Evolutionary conservation across 2,797 vertebrate species (phyloP).

Genomic region (Sebastes vulpes): DNA sequence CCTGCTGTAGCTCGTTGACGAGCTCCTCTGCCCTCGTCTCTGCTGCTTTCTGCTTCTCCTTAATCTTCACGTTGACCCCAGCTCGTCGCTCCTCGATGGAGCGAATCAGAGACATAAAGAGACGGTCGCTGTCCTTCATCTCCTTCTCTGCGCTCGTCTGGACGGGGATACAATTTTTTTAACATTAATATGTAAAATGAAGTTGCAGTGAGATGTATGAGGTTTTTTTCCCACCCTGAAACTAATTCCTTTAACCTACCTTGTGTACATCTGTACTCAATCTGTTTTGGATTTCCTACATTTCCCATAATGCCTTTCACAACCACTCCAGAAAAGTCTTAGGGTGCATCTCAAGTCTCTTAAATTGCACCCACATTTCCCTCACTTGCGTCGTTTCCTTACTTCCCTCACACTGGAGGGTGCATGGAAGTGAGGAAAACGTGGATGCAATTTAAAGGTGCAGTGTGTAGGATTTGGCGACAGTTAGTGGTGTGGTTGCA

Average conservation of each 20-base stretch:
- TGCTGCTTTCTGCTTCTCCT: conserved; percentile 44
- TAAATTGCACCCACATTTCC: too few relatives aligned
- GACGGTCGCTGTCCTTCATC: conserved; percentile 40
- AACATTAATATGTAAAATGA: neutral
- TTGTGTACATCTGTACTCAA: neutral
- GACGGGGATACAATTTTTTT: too few relatives aligned
- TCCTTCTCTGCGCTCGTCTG: conserved; percentile 48
- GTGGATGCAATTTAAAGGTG: too few relatives aligned
- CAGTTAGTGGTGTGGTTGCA: too few relatives aligned
- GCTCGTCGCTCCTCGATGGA: conserved; percentile 40
- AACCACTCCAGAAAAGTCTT: neutral
- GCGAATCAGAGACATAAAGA: conserved; percentile 57
- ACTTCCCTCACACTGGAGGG: too few relatives aligned
- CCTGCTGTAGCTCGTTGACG: conserved; percentile 58
- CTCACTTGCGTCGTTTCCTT: fast-evolving
- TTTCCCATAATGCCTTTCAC: neutral
- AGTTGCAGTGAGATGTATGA: too few relatives aligned
- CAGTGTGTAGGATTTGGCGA: too few relatives aligned
- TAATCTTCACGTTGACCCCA: conserved; percentile 26
- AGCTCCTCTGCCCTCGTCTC: conserved; percentile 61
- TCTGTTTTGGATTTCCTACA: neutral
- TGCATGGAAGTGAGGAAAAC: too few relatives aligned
- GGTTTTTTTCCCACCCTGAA: too few relatives aligned
- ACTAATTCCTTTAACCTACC: neutral
- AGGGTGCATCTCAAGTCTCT: too few relatives aligned